Evolutionary conservation across 2,113 vertebrate species (phyloP), one percentile per base, ranked within the genome.

Genomic region (Thryonomys swinderianus): DNA sequence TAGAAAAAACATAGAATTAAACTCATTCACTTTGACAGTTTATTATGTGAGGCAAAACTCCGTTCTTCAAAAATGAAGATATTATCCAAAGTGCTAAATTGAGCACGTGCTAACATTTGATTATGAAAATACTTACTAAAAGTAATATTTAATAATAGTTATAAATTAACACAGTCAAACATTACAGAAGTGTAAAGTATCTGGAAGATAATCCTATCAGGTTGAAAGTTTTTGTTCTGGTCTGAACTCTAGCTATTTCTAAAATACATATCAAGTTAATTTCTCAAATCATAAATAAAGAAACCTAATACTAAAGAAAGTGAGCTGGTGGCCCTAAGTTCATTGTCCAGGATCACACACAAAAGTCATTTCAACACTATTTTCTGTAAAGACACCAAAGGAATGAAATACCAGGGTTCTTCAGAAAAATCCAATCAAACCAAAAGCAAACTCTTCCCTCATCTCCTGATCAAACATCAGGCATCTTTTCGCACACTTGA

Each of bases 1-100:
- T 99, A 83, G 7, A 92, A 90, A 91, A 90, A 91, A 90, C 96
- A 73, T 2, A 71, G 82, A 90, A 37, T 80, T 91, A 30, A 86
- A 25, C 12, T 55, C 53, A 64, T 32, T 90, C 53, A 86, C 94
- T 51, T 45, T 37, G 67, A 59, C 5, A 57, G 23, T 37, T 55
- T 87, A 88, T 64, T 55, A 94, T 4, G 8, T 42, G 76, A 93
- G 18, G 67, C 27, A 51, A 23, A 93, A 83, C 32, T 55, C 45
- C 34, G 7, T 18, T 21, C 18, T 96, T 96, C 53, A 12, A 83
- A 93, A 85, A 27, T 66, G 23, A 91, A 48, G 51, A 48, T 13
- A 69, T 37, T 37, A 94, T 67, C 32, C 17, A 88, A 90, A 88
- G 90, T 20, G 42, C 53, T 76, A 7, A 81, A 76, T 53, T 67